A percentile compares a stretch with the other conserved stretches of the same genome.
phyloP scores from a whole-genome alignment of 2,888 invertebrate genomes.

The Hymenopus coronatus region DNA sequence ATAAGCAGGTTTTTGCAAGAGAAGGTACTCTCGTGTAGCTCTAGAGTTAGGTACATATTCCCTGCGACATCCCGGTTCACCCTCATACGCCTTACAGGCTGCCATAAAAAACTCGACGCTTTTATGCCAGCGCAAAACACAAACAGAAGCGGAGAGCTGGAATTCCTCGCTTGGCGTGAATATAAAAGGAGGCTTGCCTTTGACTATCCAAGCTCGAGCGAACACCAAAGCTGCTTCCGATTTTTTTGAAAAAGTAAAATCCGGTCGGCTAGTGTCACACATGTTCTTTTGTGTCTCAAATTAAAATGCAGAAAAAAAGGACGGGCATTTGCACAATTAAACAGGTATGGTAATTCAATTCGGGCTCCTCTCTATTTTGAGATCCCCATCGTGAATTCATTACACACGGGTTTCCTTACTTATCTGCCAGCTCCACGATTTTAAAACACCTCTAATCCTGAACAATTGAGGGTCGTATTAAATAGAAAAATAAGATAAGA shows the following conservation, averaged over 20 bases:
- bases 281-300: neutral
- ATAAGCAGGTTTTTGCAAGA: neutral
- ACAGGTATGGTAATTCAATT: neutral
- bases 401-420: too few relatives aligned
- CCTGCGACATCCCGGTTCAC: neutral
- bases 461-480: too few relatives aligned
- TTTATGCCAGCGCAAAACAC: neutral
- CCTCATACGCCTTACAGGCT: neutral
- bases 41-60: neutral
- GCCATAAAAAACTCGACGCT: neutral
- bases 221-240: neutral
- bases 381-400: neutral
- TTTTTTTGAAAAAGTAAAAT: neutral
- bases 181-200: neutral
- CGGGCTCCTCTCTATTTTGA: neutral
- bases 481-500: too few relatives aligned
- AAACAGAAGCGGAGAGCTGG: neutral
- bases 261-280: neutral
- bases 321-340: neutral
- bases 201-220: neutral
- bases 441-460: too few relatives aligned
- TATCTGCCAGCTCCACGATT: too few relatives aligned
- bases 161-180: neutral
- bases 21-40: neutral
- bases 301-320: neutral